Evolutionary conservation across 2,797 vertebrate species (phyloP), one percentile per base, ranked within the genome.

Genomic region (Crypturellus tataupa): DNA sequence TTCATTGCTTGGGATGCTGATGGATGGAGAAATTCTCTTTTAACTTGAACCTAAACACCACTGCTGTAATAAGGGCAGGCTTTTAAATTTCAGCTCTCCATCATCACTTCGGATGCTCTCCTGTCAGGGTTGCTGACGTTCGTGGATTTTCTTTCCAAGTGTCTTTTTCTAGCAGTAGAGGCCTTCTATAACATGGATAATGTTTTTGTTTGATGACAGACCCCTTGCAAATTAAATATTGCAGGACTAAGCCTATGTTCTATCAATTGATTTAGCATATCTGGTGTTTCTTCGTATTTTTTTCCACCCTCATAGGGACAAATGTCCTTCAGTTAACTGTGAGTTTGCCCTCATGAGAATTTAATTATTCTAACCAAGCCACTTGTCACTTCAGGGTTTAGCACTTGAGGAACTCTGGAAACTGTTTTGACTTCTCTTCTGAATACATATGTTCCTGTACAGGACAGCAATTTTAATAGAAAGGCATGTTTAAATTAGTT

Each of bases 341-440:
- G 31, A 8, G 2, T 62, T 67, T 44, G 14, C 37, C n/a, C 76
- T 65, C 51, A 1, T 42, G 35, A 46, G 46, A 64, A 20, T n/a
- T 19, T 12, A 55, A 13, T 37, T 69, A 16, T 1, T 20, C 19
- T 9, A 37, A n/a, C 35, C n/a, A 51, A 65, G 35, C 51, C 49
- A n/a, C 35, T 46, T 40, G 20, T 27, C 63, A 60, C 35, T 58
- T 71, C 9, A 56, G 27, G 24, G 44, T 53, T 44, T 7, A 64
- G 59, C 55, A 19, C 33, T 62, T 23, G 4, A 37, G 25, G 33
- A 90, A 6, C 58, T 80, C 25, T 13, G 39, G 44, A 33, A 78
- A 75, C 8, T 47, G 1, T 0, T 5, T 8, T 0, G 2, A 9
- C 7, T 69, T 75, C 59, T 64, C 39, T 46, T 24, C 16, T 10